phyloP scores from a whole-genome alignment of 1,140 invertebrate genomes.

The Drosophila athabasca region DNA sequence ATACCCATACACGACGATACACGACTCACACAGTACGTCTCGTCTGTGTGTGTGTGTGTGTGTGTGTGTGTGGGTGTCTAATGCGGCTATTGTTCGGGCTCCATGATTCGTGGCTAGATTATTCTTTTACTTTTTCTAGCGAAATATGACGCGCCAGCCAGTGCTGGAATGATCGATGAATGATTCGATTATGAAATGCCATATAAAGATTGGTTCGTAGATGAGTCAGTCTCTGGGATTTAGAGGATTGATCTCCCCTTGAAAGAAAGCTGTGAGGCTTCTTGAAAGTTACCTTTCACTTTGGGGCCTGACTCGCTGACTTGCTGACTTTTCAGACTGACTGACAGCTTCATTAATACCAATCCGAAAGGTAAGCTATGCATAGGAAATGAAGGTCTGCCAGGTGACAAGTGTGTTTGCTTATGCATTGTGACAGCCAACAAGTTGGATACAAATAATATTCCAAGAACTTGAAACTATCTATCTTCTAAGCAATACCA shows the following conservation, averaged over 20 bases:
- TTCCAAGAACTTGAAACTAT: no score
- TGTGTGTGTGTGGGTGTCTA: slow-evolving; percentile 37
- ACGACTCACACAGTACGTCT: no score
- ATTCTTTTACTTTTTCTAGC: slow-evolving; percentile 65
- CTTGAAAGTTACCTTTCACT: slow-evolving; percentile 58
- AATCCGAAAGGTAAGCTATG: slow-evolving; percentile 42
- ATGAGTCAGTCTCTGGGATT: slow-evolving; percentile 57
- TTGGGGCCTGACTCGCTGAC: slow-evolving; percentile 50
- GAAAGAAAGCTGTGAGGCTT: slow-evolving; percentile 15
- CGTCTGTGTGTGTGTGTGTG: no score
- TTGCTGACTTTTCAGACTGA: slow-evolving; percentile 27
- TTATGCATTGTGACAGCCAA: slow-evolving; percentile 76
- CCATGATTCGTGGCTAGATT: slow-evolving; percentile 42
- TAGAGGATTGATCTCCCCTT: slow-evolving; percentile 10
- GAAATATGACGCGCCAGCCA: slow-evolving; percentile 69
- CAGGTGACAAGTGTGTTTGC: slow-evolving; percentile 80
- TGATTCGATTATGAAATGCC: slow-evolving; percentile 56
- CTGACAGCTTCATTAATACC: slow-evolving; percentile 80
- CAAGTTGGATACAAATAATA: slow-evolving; percentile 44
- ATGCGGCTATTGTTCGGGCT: slow-evolving; percentile 71
- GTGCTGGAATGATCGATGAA: slow-evolving; percentile 69
- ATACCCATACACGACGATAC: slow-evolving; percentile 2
- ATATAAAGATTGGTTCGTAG: slow-evolving; percentile 32
- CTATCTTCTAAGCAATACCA: background rate
- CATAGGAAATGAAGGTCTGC: slow-evolving; percentile 47